Percentiles rank a stretch among this genome's conserved stretches.
phyloP scores from a whole-genome alignment of 2,888 invertebrate genomes.

The Copidosoma aretas region DNA sequence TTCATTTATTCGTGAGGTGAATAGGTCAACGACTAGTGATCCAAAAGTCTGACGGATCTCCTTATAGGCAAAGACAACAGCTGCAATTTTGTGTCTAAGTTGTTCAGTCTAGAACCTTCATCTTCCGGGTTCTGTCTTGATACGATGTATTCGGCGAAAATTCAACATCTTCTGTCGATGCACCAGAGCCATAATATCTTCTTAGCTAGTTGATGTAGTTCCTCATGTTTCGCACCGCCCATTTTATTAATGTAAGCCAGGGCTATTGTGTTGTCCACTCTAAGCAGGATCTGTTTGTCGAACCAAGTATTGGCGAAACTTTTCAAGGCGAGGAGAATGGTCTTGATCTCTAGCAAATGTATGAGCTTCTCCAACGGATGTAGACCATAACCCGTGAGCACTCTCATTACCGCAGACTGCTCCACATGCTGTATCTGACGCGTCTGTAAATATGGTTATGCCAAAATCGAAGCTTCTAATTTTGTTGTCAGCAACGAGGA shows the following conservation, averaged over 20 bases:
- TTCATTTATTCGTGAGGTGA: slow-evolving; percentile 35
- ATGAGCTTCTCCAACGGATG: slow-evolving; percentile 35
- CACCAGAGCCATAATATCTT: slow-evolving; percentile 36
- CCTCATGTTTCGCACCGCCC: slow-evolving; percentile 24
- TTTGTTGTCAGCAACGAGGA: slow-evolving; percentile 3
- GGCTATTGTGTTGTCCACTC: slow-evolving; percentile 31
- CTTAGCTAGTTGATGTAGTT: slow-evolving; percentile 8
- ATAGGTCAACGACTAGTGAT: slow-evolving; percentile 29
- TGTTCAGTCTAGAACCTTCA: slow-evolving; percentile 15
- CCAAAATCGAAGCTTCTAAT: neutral
- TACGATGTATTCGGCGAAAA: slow-evolving; percentile 31
- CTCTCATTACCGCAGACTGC: slow-evolving; percentile 29
- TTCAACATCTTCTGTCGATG: slow-evolving; percentile 10
- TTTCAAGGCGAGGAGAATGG: slow-evolving; percentile 32
- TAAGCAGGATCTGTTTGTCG: slow-evolving; percentile 16
- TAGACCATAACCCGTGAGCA: slow-evolving; percentile 43
- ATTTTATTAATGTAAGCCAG: slow-evolving; percentile 35
- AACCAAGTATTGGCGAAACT: slow-evolving; percentile 41
- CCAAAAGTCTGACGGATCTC: slow-evolving; percentile 6
- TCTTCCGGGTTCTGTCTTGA: slow-evolving; percentile 31
- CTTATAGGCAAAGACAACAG: neutral
- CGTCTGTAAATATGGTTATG: slow-evolving; percentile 38
- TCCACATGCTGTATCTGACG: slow-evolving; percentile 44
- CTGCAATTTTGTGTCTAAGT: slow-evolving; percentile 26
- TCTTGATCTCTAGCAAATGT: slow-evolving; percentile 37